These are phyloP conservation scores for Oikopleura dioica DNA, from an alignment of 23 tunicate genomes.

Conservation along the genomic window DNA sequence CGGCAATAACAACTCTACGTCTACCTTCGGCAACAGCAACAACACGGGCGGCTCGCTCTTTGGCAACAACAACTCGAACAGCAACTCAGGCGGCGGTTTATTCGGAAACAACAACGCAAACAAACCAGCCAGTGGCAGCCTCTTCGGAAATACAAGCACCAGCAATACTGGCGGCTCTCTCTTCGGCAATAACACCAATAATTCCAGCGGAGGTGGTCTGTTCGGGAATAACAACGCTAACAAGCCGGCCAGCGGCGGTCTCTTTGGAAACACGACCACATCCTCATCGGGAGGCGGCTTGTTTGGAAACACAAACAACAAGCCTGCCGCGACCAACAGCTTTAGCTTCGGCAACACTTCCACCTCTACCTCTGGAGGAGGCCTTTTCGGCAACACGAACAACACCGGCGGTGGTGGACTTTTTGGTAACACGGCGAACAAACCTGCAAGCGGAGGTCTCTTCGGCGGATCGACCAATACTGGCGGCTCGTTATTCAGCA, in stretches of 20 bases:
- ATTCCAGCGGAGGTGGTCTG: neutral
- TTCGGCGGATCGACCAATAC: slow-evolving; percentile 17
- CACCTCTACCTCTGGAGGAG: slow-evolving; percentile 22
- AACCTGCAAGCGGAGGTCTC: neutral
- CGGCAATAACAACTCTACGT: neutral
- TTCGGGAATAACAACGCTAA: neutral
- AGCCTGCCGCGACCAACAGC: no score
- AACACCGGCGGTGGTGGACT: neutral
- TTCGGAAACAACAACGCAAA: neutral
- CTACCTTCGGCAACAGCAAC: neutral
- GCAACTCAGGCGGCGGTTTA: neutral
- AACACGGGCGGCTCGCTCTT: neutral
- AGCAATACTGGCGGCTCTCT: neutral
- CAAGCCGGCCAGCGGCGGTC: neutral
- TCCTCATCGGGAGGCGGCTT: slow-evolving; percentile 16
- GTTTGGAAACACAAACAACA: no score
- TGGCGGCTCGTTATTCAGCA: slow-evolving; percentile 24
- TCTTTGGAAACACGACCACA: slow-evolving; percentile 14
- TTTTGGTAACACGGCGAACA: slow-evolving; percentile 4
- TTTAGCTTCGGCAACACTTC: slow-evolving; percentile 30
- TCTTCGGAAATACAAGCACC: slow-evolving; percentile 9
- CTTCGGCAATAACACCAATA: neutral
- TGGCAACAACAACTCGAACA: no score
- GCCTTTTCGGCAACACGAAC: slow-evolving; percentile 28
- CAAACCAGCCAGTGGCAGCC: neutral